Evolutionary conservation across 2,797 vertebrate genomes (phyloP).

Genomic region (Smutsia gigantea): DNA sequence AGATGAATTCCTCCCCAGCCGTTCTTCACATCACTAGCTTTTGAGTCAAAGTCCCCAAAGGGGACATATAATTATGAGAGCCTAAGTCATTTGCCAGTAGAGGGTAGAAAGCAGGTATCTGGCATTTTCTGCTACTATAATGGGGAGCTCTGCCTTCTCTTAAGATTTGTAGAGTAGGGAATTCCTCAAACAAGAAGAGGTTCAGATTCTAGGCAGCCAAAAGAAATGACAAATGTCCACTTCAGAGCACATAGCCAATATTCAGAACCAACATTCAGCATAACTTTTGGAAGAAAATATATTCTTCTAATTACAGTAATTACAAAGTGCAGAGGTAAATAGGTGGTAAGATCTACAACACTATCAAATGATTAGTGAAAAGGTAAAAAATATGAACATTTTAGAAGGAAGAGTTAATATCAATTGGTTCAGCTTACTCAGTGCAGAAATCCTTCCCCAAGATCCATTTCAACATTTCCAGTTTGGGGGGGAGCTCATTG

Average conservation of each 20-base stretch:
- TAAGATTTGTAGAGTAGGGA: background rate
- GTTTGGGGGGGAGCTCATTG: background rate
- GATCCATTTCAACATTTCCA: constrained; percentile 18
- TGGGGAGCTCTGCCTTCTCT: background rate
- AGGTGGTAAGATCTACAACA: background rate
- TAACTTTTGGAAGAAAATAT: constrained; percentile 28
- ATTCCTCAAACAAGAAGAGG: constrained; percentile 44
- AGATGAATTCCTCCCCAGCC: background rate
- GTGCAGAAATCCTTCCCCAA: background rate
- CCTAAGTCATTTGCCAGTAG: background rate
- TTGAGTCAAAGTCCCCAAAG: background rate
- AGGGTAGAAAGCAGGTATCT: background rate
- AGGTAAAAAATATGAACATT: background rate
- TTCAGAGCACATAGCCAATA: background rate
- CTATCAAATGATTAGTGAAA: background rate
- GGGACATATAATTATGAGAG: background rate
- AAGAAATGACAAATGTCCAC: background rate
- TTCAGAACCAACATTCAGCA: background rate
- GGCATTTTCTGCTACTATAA: background rate
- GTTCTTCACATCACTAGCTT: background rate
- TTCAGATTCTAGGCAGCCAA: background rate
- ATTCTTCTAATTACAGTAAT: background rate
- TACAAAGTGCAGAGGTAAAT: constrained; percentile 21
- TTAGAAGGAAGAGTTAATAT: background rate
- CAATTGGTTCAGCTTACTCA: background rate